Base-by-base conservation (phyloP, 2,888 invertebrate genomes). In the Rhagonycha lutea region DNA sequence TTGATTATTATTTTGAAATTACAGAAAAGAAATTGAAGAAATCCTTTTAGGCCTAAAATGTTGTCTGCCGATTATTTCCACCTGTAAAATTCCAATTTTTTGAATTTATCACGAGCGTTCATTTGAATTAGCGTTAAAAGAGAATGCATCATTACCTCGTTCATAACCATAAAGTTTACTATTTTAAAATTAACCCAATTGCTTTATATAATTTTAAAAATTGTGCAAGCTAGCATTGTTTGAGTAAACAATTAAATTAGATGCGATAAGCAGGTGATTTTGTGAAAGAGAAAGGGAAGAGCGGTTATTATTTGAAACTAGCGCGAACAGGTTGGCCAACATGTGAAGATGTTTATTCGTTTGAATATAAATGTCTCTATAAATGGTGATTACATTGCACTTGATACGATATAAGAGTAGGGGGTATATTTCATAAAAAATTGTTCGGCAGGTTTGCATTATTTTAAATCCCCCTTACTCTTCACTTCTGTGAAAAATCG, bases 401-500 rank as follows among this genome's bases (percentile, higher is more conserved):
- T 29, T 68, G 26, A 32, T 62, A 28, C 62, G 70, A 61, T 68
- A 68, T 69, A 68, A 26, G 63, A 70, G 70, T 68, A 76, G 74
- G 73, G 77, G 76, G 78, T 71, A 80, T 73, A 47, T 47, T 47
- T 47, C 47, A 47, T 79, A 77, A 77, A 65, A 65, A 65, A 78
- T 76, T 78, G 72, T 78, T 78, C 75, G 72, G 69, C 74, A 70
- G 70, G 68, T 73, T 72, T 62, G 71, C 68, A 61, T 67, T 61
- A 26, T 23, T 68, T 69, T 60, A 72, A 69, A 77, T 77, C 79
- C 78, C 74, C 75, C 74, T 65, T n/a, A 24, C 77, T 79, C 80
- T 80, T 80, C 82, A 78, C 80, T 79, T 79, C 74, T 68, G 61
- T 70, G 70, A 73, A 74, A 68, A 72, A 76, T 63, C 72, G 74